phyloP scores from a whole-genome alignment of 2,797 vertebrate species.

The Hippocampus kuda region DNA sequence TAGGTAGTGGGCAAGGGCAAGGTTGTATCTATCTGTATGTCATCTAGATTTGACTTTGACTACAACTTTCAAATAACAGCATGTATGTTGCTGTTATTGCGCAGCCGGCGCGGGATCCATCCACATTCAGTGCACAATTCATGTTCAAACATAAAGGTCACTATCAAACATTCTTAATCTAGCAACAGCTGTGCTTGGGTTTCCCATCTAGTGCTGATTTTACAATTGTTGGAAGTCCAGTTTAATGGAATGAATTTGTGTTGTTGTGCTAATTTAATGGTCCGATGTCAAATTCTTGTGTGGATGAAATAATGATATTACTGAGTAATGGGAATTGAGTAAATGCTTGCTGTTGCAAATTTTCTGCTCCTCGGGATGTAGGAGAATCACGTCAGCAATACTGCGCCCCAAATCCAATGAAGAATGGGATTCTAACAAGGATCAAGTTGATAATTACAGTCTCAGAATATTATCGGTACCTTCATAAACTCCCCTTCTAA shows the following conservation, averaged over 20 bases:
- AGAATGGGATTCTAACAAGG: not conserved
- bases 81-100: not conserved
- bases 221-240: not conserved
- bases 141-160: not conserved
- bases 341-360: not conserved
- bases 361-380: not conserved
- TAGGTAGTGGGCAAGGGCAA: conserved; percentile 38
- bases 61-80: not conserved
- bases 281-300: not conserved
- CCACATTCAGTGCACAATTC: not conserved
- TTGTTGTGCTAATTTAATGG: not conserved
- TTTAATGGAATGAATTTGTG: not conserved
- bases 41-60: not conserved
- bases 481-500: not conserved
- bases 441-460: not conserved
- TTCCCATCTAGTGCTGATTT: not conserved
- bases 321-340: not conserved
- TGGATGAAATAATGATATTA: not conserved
- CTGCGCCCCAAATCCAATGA: not conserved
- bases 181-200: not conserved
- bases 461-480: not conserved
- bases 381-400: not conserved
- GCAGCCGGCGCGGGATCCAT: too few relatives aligned
- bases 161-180: not conserved
- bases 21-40: conserved; percentile 9